phyloP scores from a whole-genome alignment of 2,113 vertebrate genomes.

The Sinocyclocheilus anophthalmus region DNA sequence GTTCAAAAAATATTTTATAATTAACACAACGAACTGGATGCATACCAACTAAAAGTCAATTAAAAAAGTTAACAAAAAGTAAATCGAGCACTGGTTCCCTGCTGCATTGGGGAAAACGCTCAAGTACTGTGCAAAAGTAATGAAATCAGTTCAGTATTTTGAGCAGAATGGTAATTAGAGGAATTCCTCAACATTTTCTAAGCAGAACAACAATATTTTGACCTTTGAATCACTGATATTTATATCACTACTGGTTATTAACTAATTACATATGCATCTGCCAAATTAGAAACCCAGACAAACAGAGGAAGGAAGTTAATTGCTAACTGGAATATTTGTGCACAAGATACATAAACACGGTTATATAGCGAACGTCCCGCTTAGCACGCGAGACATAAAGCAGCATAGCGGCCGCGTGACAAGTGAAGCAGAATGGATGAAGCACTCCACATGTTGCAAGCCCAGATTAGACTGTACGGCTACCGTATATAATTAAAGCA shows the following conservation, averaged over 20 bases:
- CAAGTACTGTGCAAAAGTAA: neutral
- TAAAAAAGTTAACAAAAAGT: neutral
- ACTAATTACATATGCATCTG: slow-evolving; percentile 5
- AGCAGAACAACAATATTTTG: neutral
- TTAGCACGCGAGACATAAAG: neutral
- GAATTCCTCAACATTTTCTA: neutral
- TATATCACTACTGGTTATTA: neutral
- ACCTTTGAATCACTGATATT: neutral
- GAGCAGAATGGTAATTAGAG: neutral
- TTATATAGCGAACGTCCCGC: neutral
- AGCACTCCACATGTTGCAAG: slow-evolving; percentile 30
- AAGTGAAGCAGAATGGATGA: slow-evolving; percentile 8
- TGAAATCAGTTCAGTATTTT: neutral
- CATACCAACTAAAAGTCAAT: neutral
- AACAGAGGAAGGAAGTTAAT: slow-evolving; percentile 13
- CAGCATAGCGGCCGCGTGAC: neutral
- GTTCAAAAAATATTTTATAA: neutral
- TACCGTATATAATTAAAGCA: slow-evolving; percentile 48
- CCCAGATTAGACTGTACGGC: neutral
- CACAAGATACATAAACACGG: neutral
- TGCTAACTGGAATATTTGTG: neutral
- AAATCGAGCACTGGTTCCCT: neutral
- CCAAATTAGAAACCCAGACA: slow-evolving; percentile 14
- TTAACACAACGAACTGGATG: neutral
- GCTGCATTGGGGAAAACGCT: neutral